Evolutionary conservation across 2,888 invertebrate species (phyloP).

Genomic region (Diarsia rubi): DNA sequence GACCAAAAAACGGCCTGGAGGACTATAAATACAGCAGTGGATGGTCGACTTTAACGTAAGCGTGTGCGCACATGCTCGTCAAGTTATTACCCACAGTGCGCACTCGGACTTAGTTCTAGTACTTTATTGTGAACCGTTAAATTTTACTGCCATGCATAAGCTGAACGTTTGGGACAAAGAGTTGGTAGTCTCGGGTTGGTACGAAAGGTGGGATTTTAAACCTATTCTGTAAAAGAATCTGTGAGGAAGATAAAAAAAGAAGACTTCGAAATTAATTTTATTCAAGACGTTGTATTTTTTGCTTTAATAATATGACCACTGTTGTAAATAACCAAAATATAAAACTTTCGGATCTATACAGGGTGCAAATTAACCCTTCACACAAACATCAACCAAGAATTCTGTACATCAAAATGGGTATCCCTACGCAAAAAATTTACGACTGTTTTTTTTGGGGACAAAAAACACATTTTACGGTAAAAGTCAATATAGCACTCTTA

Average conservation of each 20-base stretch:
- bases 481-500: too few relatives aligned
- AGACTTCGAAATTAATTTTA: neutral
- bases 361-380: too few relatives aligned
- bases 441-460: too few relatives aligned
- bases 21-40: slow-evolving; percentile 6
- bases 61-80: slow-evolving; percentile 68
- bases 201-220: neutral
- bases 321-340: neutral
- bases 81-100: slow-evolving; percentile 76
- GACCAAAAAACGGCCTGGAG: neutral
- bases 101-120: slow-evolving; percentile 82
- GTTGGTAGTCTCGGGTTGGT: neutral
- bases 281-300: neutral
- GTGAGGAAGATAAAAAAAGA: neutral
- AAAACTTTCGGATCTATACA: too few relatives aligned
- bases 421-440: too few relatives aligned
- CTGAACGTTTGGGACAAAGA: slow-evolving; percentile 71
- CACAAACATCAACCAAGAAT: too few relatives aligned
- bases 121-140: slow-evolving; percentile 89
- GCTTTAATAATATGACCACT: neutral
- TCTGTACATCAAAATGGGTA: too few relatives aligned
- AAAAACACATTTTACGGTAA: too few relatives aligned
- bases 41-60: slow-evolving; percentile 45
- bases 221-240: slow-evolving; percentile 17
- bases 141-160: slow-evolving; percentile 88